Evolutionary conservation across 92 coral and sea anemone species (phyloP), one percentile per base, ranked within the genome.

Genomic region (Umimayanthus kanabou): DNA sequence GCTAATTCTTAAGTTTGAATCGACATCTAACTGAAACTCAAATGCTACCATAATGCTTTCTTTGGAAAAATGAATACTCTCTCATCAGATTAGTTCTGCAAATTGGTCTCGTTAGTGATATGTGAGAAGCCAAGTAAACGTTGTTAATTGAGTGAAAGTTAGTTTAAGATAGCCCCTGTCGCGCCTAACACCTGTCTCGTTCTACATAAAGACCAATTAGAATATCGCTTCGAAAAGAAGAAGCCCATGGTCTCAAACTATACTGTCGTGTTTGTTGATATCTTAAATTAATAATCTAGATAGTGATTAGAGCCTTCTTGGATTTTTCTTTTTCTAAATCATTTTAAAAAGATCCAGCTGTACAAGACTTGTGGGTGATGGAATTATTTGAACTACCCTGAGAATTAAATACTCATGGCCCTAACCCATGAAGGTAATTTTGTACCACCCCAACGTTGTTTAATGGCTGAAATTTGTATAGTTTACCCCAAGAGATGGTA

Each of bases 141-240:
- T 7, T 83, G 77, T 83, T 83, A 83, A 82, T 82, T 69, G 86
- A 83, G 77, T 47, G 78, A 45, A 78, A 73, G 64, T 66, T 80
- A 65, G 74, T 73, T 70, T 69, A 47, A 42, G 42, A 67, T 82
- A 42, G 77, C 2, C 61, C 30, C 10, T 73, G 74, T 50, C 87
- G 43, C 33, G 15, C 64, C 43, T 22, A 45, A 16, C 87, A 83
- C 87, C 87, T 83, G 87, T 64, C 64, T 67, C 39, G 33, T 45
- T 83, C 87, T 20, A 69, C 67, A 47, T 26, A 26, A 7, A 61
- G 22, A 83, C 65, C 78, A 83, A 70, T 83, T 45, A 83, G 53
- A 73, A 42, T 53, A 39, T 65, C 42, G 11, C 58, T 74, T 55
- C 79, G 11, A 64, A 69, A 83, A 55, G 20, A 70, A 28, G 64